phyloP scores from a whole-genome alignment of 2,888 invertebrate species.

The Yponomeuta evonymella region DNA sequence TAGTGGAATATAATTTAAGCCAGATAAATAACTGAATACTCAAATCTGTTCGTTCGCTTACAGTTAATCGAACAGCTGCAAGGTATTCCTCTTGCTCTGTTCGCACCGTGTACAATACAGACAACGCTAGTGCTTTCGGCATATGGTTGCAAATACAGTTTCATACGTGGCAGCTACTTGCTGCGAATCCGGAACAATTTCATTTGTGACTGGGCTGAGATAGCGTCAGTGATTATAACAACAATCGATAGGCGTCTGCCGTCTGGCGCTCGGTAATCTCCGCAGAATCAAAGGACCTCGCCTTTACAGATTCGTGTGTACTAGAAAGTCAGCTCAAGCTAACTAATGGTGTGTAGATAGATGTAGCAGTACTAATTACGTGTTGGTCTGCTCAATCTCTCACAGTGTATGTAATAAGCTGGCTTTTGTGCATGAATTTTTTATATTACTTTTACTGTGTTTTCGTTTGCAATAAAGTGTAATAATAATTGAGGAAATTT shows the following conservation, averaged over 20 bases:
- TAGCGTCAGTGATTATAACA: slow-evolving; percentile 75
- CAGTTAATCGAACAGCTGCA: not conserved
- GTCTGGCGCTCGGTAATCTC: slow-evolving; percentile 76
- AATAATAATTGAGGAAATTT: too few relatives aligned
- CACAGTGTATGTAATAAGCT: too few relatives aligned
- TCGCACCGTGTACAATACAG: slow-evolving; percentile 21
- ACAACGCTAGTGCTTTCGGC: not conserved
- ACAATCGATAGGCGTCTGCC: slow-evolving; percentile 76
- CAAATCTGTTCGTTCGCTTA: not conserved
- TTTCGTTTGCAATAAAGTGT: too few relatives aligned
- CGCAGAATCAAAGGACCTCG: slow-evolving; percentile 71
- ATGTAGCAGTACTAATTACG: too few relatives aligned
- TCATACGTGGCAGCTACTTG: not conserved
- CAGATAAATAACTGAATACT: not conserved
- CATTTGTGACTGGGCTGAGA: slow-evolving; percentile 75
- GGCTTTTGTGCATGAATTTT: too few relatives aligned
- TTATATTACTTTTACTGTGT: too few relatives aligned
- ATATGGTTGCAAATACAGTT: slow-evolving; percentile 5
- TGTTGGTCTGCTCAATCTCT: too few relatives aligned
- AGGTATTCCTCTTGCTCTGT: not conserved
- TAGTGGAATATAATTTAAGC: not conserved
- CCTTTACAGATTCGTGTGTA: slow-evolving; percentile 41
- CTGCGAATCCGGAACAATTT: slow-evolving; percentile 67
- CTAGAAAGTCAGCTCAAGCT: not conserved
- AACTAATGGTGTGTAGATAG: too few relatives aligned